Percentiles rank a stretch among this genome's conserved stretches.
These are phyloP conservation scores for Harmothoe impar DNA, from an alignment of 2,888 invertebrate species.

Conservation along the genomic window DNA sequence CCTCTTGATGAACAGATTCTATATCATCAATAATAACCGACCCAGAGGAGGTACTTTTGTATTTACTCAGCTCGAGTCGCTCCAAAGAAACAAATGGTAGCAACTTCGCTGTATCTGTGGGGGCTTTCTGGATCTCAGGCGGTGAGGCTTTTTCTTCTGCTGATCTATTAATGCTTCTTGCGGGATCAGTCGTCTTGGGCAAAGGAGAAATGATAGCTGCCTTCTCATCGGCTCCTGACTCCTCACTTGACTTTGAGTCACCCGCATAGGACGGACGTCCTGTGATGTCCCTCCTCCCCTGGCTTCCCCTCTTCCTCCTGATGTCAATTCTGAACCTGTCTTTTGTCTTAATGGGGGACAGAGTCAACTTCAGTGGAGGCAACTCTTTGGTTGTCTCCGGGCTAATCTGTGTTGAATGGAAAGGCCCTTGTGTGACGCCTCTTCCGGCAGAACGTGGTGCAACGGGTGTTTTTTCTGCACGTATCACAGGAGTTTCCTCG, in stretches of 20 bases:
- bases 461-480: background rate
- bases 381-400: background rate
- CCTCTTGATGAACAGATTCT: too few relatives aligned
- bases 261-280: background rate
- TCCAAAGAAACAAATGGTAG: too few relatives aligned
- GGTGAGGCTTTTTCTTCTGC: too few relatives aligned
- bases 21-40: too few relatives aligned
- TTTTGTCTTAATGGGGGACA: background rate
- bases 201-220: too few relatives aligned
- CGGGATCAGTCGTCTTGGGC: too few relatives aligned
- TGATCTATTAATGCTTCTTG: too few relatives aligned
- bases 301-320: background rate
- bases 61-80: too few relatives aligned
- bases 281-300: background rate
- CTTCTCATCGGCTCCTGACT: background rate
- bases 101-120: too few relatives aligned
- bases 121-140: too few relatives aligned
- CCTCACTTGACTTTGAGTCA: background rate
- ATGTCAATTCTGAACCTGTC: background rate
- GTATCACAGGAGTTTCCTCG: background rate
- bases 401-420: constrained; percentile 28
- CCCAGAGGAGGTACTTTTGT: too few relatives aligned
- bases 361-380: background rate
- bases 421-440: background rate
- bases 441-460: too few relatives aligned